Evolutionary conservation across 2,113 vertebrate genomes (phyloP), one percentile per base, ranked within the genome.

Genomic region (Trinectes maculatus): DNA sequence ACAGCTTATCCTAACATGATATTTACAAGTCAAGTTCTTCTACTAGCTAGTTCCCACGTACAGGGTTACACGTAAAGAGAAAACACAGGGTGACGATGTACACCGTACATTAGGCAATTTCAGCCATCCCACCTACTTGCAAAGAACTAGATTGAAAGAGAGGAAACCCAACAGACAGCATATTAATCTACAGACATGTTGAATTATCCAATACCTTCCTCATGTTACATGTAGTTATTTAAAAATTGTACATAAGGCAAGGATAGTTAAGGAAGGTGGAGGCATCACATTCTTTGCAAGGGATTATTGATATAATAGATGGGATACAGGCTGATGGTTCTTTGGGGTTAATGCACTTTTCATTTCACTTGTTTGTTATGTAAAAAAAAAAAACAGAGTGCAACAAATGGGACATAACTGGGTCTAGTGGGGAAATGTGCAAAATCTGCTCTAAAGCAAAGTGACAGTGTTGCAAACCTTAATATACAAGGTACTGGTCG

Each of bases 361-460:
- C n/a, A 68, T 66, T 74, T 83, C 43, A 46, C 67, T 83, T 61
- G 21, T 83, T 80, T 52, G 77, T 82, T 74, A 79, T 55, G 71
- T 85, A 89, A 91, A 69, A 91, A 79, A 89, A 93, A 31, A 19
- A 52, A 11, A 18, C 72, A 79, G 79, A 94, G 91, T 94, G 94
- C 93, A 95, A 96, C 92, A 89, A 81, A 92, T 80, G 85, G 93
- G 92, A 90, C 91, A 78, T 91, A 73, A 77, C 89, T 91, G 77
- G 78, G 93, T 87, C 94, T 89, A 90, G 92, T 81, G 91, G 91
- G 90, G 47, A 67, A 90, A 92, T 93, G 96, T 99, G 96, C 97
- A 98, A 98, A 97, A 93, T 93, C 92, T 94, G 95, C 92, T 94
- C 93, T 93, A 92, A 93, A 93, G 90, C 91, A 93, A 93, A 93